Conservation (phyloP, 2,888 invertebrate genomes). For the Mayetiola destructor region DNA sequence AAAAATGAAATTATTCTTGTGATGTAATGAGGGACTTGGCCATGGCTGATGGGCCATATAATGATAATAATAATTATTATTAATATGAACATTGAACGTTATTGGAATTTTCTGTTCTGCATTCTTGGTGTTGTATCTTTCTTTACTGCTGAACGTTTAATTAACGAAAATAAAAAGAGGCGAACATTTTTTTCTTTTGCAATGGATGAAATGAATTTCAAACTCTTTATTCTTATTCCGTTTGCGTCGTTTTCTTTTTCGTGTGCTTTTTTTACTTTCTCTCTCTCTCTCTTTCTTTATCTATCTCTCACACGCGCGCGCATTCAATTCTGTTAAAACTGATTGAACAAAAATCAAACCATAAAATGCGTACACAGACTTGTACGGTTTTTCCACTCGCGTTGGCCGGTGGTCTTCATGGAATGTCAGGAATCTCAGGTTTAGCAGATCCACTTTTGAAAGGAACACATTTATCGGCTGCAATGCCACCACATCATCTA, state of each 20-base stretch:
- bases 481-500: conserved; percentile 37
- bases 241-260: neutral
- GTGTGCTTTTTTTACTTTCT: conserved; percentile 9
- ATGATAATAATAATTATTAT: too few relatives aligned
- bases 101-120: too few relatives aligned
- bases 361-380: conserved; percentile 24
- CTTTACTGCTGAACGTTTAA: too few relatives aligned
- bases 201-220: too few relatives aligned
- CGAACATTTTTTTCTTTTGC: too few relatives aligned
- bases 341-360: neutral
- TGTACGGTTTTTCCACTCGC: conserved; percentile 38
- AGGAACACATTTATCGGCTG: conserved; percentile 36
- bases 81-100: too few relatives aligned
- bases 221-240: too few relatives aligned
- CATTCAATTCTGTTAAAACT: neutral
- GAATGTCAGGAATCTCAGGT: conserved; percentile 37
- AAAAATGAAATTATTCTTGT: too few relatives aligned
- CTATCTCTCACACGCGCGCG: neutral
- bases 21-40: too few relatives aligned
- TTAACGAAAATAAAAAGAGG: too few relatives aligned
- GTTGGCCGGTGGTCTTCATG: conserved; percentile 37
- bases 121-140: too few relatives aligned
- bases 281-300: neutral
- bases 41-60: too few relatives aligned
- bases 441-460: conserved; percentile 37